Evolutionary conservation across 2,113 vertebrate genomes (phyloP), one percentile per base, ranked within the genome.

Genomic region (Elgaria multicarinata): DNA sequence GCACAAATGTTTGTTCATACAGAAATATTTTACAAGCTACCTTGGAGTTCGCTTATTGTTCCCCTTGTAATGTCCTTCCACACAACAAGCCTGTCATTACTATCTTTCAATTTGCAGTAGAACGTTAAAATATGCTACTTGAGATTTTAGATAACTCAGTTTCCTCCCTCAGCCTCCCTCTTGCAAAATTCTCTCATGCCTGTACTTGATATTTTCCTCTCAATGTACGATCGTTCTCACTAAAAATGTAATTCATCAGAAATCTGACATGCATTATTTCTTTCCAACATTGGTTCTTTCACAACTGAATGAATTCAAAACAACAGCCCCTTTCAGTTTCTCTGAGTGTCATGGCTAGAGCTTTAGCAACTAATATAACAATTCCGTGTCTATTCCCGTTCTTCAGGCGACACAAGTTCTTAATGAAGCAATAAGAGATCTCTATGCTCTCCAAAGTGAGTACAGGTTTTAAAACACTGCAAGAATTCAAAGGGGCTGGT

Each of bases 341-440:
- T 50, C 55, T 72, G n/a, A 5, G 0, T 88, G 33, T 75, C 6
- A 72, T 8, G 10, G 10, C 9, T 14, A 53, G 44, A 22, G 6
- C 39, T 90, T 83, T 86, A 83, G 58, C 33, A 24, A 91, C 22
- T 62, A 93, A 89, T 8, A 12, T 28, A 4, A 0, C 4, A 89
- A 87, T n/a, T 53, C 31, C 39, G 85, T 88, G 18, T 1, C 0
- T 22, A 13, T 44, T 78, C 85, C 36, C 90, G 7, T 33, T 83
- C n/a, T 42, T 78, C 78, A 1, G 0, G 39, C 88, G 67, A 74
- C 0, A 86, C 13, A 87, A 69, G 62, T 66, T 74, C 64, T 78
- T 85, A 82, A 88, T 26, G 62, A 80, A 91, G 24, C 53, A 87
- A 3, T 39, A 83, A 62, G 62, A 87, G 86, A 90, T 4, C 3